Evolutionary conservation across 2,797 vertebrate species (phyloP).

Genomic region (Gallinago solitaria): DNA sequence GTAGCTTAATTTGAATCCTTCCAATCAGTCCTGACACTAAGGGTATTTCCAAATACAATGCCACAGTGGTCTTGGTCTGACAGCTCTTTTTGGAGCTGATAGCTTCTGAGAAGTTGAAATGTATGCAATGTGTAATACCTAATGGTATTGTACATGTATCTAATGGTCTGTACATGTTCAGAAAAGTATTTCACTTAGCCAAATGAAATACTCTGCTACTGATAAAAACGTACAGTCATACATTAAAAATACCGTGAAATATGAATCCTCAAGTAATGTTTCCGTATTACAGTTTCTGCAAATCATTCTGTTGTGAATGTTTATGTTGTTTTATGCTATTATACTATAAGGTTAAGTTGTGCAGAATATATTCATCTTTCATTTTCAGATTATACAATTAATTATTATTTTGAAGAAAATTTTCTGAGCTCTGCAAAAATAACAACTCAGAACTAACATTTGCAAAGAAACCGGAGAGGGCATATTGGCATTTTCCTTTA

Average conservation of each 20-base stretch:
- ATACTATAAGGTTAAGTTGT: background rate
- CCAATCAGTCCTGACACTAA: background rate
- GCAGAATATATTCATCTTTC: background rate
- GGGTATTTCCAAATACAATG: background rate
- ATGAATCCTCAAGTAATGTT: background rate
- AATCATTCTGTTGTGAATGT: background rate
- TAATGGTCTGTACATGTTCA: background rate
- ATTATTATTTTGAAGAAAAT: background rate
- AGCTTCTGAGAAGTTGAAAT: background rate
- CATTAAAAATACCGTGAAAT: background rate
- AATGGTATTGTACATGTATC: background rate
- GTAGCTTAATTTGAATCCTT: background rate
- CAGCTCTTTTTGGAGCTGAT: background rate
- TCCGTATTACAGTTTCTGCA: background rate
- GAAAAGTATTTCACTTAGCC: background rate
- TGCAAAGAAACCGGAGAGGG: background rate
- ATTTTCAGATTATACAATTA: background rate
- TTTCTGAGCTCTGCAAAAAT: background rate
- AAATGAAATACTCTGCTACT: background rate
- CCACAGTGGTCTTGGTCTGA: background rate
- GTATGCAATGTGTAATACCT: background rate
- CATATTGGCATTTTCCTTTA: background rate
- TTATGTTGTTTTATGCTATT: background rate
- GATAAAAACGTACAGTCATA: background rate
- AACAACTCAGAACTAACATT: background rate